Conservation (phyloP, 2,888 invertebrate genomes). For the Hirtodrosophila confusa region DNA sequence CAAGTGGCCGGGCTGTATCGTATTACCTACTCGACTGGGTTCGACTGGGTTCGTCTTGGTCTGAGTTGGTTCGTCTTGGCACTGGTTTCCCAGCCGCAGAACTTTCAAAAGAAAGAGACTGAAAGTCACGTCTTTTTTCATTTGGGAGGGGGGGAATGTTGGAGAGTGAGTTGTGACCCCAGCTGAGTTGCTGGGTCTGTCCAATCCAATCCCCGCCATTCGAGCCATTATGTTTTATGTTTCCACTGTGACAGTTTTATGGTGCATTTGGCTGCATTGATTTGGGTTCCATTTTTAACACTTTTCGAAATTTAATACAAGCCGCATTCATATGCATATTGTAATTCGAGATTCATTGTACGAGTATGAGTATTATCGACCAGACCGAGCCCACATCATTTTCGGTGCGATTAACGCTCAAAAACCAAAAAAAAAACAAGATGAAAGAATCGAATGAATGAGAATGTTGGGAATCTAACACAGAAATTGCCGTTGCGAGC, state of each 20-base stretch:
- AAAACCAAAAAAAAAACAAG: slow-evolving; percentile 4
- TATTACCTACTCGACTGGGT: slow-evolving; percentile 53
- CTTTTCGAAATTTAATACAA: slow-evolving; percentile 72
- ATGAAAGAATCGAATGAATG: slow-evolving; percentile 15
- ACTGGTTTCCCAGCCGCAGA: slow-evolving; percentile 58
- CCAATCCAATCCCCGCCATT: slow-evolving; percentile 13
- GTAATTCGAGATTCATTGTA: slow-evolving; percentile 74
- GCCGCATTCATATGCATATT: slow-evolving; percentile 68
- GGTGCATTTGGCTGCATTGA: slow-evolving; percentile 67
- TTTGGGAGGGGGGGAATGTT: slow-evolving; percentile 26
- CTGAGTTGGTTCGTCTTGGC: too few relatives aligned
- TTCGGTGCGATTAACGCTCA: slow-evolving; percentile 70
- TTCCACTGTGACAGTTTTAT: slow-evolving; percentile 70
- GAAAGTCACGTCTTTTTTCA: slow-evolving; percentile 45
- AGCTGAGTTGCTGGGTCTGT: slow-evolving; percentile 14
- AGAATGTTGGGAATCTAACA: slow-evolving; percentile 21
- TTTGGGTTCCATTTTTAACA: slow-evolving; percentile 62
- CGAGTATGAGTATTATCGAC: slow-evolving; percentile 62
- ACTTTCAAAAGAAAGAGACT: slow-evolving; percentile 64
- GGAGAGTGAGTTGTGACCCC: slow-evolving; percentile 47
- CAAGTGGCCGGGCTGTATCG: slow-evolving; percentile 45
- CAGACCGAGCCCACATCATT: slow-evolving; percentile 62
- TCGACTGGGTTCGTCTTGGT: slow-evolving; percentile 15
- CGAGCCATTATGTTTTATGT: slow-evolving; percentile 71
- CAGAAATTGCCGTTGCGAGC: slow-evolving; percentile 42